These are phyloP conservation scores for Furcula furcula DNA, from an alignment of 2,888 invertebrate genomes.

Conservation along the genomic window DNA sequence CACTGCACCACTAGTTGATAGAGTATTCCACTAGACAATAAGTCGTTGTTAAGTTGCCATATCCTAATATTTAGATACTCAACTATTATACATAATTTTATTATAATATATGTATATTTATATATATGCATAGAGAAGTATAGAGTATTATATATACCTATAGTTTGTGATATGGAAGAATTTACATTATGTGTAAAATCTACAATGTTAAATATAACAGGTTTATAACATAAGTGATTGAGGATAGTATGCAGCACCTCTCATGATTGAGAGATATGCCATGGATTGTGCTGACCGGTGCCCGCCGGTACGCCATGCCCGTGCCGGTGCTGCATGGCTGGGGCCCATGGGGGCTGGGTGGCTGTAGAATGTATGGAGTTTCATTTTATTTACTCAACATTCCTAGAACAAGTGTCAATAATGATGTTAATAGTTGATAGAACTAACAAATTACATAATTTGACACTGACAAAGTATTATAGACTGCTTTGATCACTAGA, in stretches of 20 bases:
- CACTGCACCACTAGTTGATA: slow-evolving; percentile 36
- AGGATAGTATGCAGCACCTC: neutral
- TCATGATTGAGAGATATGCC: neutral
- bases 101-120: too few relatives aligned
- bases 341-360: neutral
- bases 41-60: slow-evolving; percentile 79
- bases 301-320: too few relatives aligned
- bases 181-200: slow-evolving; percentile 74
- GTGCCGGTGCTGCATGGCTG: too few relatives aligned
- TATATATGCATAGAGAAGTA: slow-evolving; percentile 65
- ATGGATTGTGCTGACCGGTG: neutral
- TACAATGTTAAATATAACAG: slow-evolving; percentile 53
- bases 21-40: slow-evolving; percentile 79
- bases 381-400: slow-evolving; percentile 9
- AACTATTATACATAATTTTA: slow-evolving; percentile 65
- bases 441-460: neutral
- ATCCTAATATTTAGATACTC: slow-evolving; percentile 79
- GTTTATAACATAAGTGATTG: slow-evolving; percentile 30
- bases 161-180: slow-evolving; percentile 79
- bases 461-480: neutral
- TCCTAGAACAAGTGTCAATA: slow-evolving; percentile 6
- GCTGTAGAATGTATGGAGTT: neutral
- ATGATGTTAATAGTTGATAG: neutral
- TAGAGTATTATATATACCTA: slow-evolving; percentile 68
- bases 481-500: too few relatives aligned